Percentiles rank a stretch among this genome's conserved stretches.
These are phyloP conservation scores for Oryctes rhinoceros DNA, from an alignment of 1,140 invertebrate genomes.

Conservation along the genomic window DNA sequence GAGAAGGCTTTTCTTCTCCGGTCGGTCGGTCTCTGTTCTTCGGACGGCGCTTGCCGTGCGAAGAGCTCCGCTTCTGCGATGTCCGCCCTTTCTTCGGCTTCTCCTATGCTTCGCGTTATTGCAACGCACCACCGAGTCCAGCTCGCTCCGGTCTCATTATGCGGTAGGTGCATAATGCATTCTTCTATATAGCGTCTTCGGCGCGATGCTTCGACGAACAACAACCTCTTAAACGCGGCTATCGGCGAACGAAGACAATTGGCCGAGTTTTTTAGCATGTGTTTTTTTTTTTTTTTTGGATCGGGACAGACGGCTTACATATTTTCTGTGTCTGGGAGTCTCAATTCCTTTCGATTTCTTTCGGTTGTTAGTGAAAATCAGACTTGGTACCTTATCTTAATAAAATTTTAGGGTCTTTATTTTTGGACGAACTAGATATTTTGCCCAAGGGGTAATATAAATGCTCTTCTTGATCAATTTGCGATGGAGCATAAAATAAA, in stretches of 20 bases:
- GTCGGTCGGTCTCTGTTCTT: conserved; percentile 3
- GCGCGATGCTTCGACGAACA: not conserved
- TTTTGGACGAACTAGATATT: no score
- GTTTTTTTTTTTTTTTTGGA: not conserved
- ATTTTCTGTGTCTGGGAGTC: not conserved
- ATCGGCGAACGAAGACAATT: not conserved
- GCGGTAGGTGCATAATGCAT: not conserved
- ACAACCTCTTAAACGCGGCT: not conserved
- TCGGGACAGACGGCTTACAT: not conserved
- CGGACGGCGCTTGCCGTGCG: not conserved
- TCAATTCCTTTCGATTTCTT: no score
- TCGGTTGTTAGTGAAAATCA: no score
- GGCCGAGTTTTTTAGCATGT: not conserved
- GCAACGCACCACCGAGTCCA: not conserved
- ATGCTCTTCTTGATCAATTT: no score
- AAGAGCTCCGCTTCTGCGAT: not conserved
- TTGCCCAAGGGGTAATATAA: no score
- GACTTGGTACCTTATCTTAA: no score
- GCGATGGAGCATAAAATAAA: no score
- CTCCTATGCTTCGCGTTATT: not conserved
- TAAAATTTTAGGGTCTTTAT: no score
- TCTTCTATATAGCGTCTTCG: not conserved
- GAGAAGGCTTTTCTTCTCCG: conserved; percentile 46
- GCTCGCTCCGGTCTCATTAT: not conserved
- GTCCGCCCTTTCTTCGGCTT: not conserved